Evolutionary conservation across 2,888 invertebrate genomes (phyloP).

Genomic region (Sphaerophoria rueppellii): DNA sequence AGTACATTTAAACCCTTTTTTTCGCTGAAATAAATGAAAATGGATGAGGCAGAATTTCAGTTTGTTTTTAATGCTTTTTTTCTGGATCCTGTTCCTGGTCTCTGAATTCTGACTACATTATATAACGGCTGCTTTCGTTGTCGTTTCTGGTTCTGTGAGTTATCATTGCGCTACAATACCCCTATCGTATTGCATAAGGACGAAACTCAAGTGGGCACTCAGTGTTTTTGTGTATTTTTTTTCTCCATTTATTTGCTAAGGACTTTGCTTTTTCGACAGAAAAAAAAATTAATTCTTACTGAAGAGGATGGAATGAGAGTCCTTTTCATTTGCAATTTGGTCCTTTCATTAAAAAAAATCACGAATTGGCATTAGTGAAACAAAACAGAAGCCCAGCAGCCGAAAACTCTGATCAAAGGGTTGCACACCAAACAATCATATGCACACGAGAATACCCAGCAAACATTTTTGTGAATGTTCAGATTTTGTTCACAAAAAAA

Average conservation of each 20-base stretch:
- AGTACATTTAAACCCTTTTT: conserved; percentile 45
- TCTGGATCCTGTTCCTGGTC: conserved; percentile 15
- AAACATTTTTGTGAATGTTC: conserved; percentile 14
- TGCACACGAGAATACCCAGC: conserved; percentile 26
- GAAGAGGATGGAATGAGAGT: conserved; percentile 15
- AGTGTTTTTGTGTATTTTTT: conserved; percentile 47
- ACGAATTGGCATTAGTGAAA: conserved; percentile 62
- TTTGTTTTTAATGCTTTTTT: background rate
- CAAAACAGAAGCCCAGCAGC: conserved; percentile 18
- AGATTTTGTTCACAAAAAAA: too few species aligned
- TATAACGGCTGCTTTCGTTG: background rate
- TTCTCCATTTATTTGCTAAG: conserved; percentile 64
- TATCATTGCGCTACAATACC: conserved; percentile 68
- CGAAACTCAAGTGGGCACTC: conserved; percentile 65
- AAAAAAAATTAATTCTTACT: conserved; percentile 8
- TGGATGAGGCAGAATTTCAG: conserved; percentile 38
- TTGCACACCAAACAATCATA: conserved; percentile 2
- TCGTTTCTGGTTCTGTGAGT: conserved; percentile 52
- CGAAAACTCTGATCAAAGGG: conserved; percentile 1
- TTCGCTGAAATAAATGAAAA: conserved; percentile 42
- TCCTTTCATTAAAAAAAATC: conserved; percentile 63
- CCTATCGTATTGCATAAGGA: conserved; percentile 54
- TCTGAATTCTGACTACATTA: background rate
- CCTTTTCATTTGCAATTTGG: conserved; percentile 55
- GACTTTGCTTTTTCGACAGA: conserved; percentile 49